Base-by-base conservation (phyloP, 2,113 vertebrate species). In the Gallinago undulata region DNA sequence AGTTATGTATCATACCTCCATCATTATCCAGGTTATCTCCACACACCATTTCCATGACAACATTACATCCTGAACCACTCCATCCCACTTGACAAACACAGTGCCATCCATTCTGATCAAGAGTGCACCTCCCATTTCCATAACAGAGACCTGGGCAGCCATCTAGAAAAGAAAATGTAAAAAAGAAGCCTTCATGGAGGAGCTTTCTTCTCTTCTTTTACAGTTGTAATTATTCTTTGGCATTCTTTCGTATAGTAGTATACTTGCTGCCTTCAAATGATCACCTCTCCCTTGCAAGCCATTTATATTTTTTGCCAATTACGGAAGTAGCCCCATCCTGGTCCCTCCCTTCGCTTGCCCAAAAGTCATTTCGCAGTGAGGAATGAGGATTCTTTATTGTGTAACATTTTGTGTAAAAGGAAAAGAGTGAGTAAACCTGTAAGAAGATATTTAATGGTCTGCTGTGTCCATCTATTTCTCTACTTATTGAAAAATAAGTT, bases 41-140 rank as follows among this genome's bases (percentile, higher is more conserved):
- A 97, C 99, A 99, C 97, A 99, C 98, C 98, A 99, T 99, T 98
- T 99, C 99, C 99, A 99, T 99, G 98, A 99, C 99, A 94, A 99
- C 94, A 33, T 98, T 99, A 97, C 99, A 99, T 88, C 99, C 99
- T 0, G 98, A 97, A 88, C 99, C 99, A 84, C 99, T 99, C 99
- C 99, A 99, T 96, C 99, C 99, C 63, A 99, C 98, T 96, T 99
- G 99, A 97, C 99, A 99, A 82, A 99, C 98, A 94, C 99, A 99
- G 93, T 99, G 99, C 99, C 99, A 99, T 66, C 99, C 99, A 60
- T 99, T 99, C 98, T 99, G 99, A 97, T 99, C 99, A 91, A 99
- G 98, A 75, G 99, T 99, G 95, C 99, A 99, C 92, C 99, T 98
- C 30, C 99, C 99, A 70, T 99, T 99, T 90, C 99, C 99, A 50